Evolutionary conservation across 35 echinoderm and acorn worm species (phyloP).

Genomic region (Ophioderma brevispina): DNA sequence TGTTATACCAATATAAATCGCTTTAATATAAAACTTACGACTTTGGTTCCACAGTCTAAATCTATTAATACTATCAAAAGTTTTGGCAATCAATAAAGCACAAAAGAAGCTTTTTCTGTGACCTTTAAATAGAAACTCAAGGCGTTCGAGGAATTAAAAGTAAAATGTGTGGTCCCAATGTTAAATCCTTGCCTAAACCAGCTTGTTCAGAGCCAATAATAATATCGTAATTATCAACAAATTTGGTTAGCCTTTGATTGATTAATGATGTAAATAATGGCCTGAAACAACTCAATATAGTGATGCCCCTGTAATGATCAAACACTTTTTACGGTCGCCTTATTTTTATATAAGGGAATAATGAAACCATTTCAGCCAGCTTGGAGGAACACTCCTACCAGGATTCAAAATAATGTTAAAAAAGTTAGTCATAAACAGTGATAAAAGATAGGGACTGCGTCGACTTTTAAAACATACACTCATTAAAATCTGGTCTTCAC

Average conservation of each 20-base stretch:
- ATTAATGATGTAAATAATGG: not conserved
- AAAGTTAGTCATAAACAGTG: too few relatives aligned
- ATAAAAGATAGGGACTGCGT: too few relatives aligned
- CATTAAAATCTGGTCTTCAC: too few relatives aligned
- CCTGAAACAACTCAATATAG: not conserved
- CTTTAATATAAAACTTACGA: too few relatives aligned
- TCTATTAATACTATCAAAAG: too few relatives aligned
- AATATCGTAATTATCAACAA: not conserved
- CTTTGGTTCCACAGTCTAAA: too few relatives aligned
- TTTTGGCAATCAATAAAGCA: conserved; percentile 74
- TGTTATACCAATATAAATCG: too few relatives aligned
- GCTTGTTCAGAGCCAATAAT: not conserved
- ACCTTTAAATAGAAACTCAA: conserved; percentile 46
- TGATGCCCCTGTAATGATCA: not conserved
- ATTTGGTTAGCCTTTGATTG: not conserved
- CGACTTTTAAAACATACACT: too few relatives aligned
- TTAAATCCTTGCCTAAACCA: conserved; percentile 49
- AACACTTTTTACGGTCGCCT: not conserved
- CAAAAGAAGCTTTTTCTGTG: conserved; percentile 48
- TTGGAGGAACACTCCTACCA: not conserved
- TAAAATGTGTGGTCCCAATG: conserved; percentile 49
- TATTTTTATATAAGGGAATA: not conserved
- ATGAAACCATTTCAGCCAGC: not conserved
- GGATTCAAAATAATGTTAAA: too few relatives aligned
- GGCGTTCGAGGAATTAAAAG: conserved; percentile 7